A percentile compares a stretch with the other conserved stretches of the same genome.
Conservation (phyloP, 1,140 invertebrate species). For the Tetramorium alpestre region DNA sequence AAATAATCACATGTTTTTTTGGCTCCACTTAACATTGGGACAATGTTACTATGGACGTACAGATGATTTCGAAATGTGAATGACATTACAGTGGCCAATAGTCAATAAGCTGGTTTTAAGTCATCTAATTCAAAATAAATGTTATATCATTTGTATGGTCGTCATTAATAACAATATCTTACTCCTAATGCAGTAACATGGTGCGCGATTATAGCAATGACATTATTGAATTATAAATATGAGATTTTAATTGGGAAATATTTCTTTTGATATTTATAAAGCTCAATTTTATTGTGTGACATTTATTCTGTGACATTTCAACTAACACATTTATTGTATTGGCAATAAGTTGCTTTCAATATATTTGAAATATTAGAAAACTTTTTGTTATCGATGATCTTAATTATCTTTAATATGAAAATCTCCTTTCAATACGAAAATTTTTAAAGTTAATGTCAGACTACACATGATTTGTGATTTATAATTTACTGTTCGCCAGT, state of each 20-base stretch:
- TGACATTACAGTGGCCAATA: slow-evolving; percentile 69
- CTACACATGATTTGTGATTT: background rate
- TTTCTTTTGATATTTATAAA: background rate
- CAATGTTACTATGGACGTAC: slow-evolving; percentile 61
- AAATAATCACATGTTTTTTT: background rate
- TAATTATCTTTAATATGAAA: background rate
- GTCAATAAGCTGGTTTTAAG: slow-evolving; percentile 76
- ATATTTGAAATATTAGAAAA: slow-evolving; percentile 11
- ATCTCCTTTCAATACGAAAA: background rate
- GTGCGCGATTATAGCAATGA: slow-evolving; percentile 45
- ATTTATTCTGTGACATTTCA: slow-evolving; percentile 63
- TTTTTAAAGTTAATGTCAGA: background rate
- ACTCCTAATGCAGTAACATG: slow-evolving; percentile 57
- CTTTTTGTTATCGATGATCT: slow-evolving; percentile 28
- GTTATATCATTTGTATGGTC: slow-evolving; percentile 69
- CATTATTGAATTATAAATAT: slow-evolving; percentile 1
- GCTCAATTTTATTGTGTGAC: slow-evolving; percentile 55
- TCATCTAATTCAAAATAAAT: slow-evolving; percentile 66
- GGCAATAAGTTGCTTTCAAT: slow-evolving; percentile 28
- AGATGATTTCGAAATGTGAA: slow-evolving; percentile 65
- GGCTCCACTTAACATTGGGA: background rate
- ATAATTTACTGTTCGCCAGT: background rate
- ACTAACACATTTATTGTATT: slow-evolving; percentile 3
- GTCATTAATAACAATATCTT: slow-evolving; percentile 60
- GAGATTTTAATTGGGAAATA: slow-evolving; percentile 17